Evolutionary conservation across 2,113 vertebrate genomes (phyloP).

Genomic region (Megaleporinus macrocephalus): DNA sequence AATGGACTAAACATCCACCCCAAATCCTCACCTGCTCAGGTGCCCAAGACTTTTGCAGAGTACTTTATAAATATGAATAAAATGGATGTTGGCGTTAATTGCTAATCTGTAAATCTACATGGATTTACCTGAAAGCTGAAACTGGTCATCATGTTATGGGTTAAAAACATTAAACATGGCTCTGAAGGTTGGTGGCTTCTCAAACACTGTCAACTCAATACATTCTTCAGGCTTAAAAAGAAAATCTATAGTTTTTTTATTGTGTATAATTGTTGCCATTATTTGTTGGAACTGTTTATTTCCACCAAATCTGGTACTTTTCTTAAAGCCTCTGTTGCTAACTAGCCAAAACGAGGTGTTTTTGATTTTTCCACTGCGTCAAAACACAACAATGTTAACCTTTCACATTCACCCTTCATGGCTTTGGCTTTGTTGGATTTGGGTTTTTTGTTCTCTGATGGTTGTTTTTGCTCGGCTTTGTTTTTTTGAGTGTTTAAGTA

Average conservation of each 20-base stretch:
- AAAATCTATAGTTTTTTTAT: background rate
- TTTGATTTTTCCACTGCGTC: background rate
- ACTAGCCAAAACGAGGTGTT: background rate
- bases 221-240: background rate
- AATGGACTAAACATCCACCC: too few relatives aligned
- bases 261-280: background rate
- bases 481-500: background rate
- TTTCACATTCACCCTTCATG: background rate
- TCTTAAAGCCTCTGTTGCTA: too few relatives aligned
- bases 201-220: conserved; percentile 45
- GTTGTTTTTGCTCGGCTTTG: background rate
- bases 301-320: too few relatives aligned
- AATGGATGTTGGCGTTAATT: background rate
- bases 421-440: background rate
- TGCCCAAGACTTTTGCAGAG: too few relatives aligned
- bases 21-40: too few relatives aligned
- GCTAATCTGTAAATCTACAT: background rate
- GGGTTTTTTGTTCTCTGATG: background rate
- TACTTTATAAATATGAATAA: too few relatives aligned
- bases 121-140: background rate
- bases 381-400: background rate
- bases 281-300: background rate
- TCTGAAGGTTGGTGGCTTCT: conserved; percentile 18
- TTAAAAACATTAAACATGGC: background rate
- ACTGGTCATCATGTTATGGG: background rate